Evolutionary conservation across 2,113 vertebrate species (phyloP), one percentile per base, ranked within the genome.

Genomic region (Talpa occidentalis): DNA sequence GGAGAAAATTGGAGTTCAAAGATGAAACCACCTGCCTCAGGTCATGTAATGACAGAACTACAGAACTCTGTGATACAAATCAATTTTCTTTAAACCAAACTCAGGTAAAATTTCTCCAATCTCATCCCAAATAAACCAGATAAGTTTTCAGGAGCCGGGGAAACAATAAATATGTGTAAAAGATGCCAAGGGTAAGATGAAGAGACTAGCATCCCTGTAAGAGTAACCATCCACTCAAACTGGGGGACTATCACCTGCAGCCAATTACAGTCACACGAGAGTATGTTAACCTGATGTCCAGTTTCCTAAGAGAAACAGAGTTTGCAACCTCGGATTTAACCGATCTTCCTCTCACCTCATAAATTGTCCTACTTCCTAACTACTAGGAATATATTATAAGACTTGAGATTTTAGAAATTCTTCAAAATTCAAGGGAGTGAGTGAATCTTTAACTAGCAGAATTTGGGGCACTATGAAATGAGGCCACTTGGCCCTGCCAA

Each of bases 141-240:
- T 26, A 84, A 40, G 22, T 4, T 70, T 70, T n/a, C 26, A 49
- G 42, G 59, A 14, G 15, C 17, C 2, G 14, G 35, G 35, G 16
- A 54, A 87, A 84, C 69, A 56, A 37, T 90, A 44, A 90, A 88
- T 90, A 80, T 35, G 3, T 67, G 85, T 86, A 69, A 90, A 82
- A 49, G 64, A 40, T 64, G 52, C 14, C 28, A 67, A 78, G 78
- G 83, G 1, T 26, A 59, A 26, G 22, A 74, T 11, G 2, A 56
- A 72, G 37, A 0, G 2, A 37, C 17, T 10, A 28, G 37, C 26
- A 62, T 32, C 26, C 32, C 40, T 32, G 56, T 73, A 35, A 32
- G 22, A 26, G 22, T 54, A 35, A 56, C 30, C 49, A 67, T 70
- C 66, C 8, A n/a, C 78, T 12, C 52, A 74, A 90, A 26, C 42